A percentile compares a stretch with the other conserved stretches of the same genome.
Evolutionary conservation across 2,113 vertebrate genomes (phyloP).

Genomic region (Sigmodon hispidus): DNA sequence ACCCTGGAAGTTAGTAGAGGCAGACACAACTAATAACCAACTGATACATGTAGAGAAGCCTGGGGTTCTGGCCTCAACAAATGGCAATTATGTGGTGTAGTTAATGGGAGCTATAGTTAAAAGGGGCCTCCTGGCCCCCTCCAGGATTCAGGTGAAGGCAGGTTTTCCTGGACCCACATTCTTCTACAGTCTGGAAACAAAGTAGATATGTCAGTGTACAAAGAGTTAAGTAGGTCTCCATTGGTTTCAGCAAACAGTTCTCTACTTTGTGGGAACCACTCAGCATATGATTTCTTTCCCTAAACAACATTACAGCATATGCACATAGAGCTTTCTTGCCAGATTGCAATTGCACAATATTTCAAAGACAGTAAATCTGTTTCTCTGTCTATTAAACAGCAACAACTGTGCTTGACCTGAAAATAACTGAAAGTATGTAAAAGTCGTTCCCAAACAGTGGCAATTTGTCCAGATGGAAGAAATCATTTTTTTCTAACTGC

Average conservation of each 20-base stretch:
- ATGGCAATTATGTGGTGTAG: background rate
- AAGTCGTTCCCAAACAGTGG: conserved; percentile 36
- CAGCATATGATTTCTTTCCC: conserved; percentile 49
- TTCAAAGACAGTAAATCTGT: conserved; percentile 52
- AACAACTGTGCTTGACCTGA: conserved; percentile 59
- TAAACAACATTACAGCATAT: conserved; percentile 56
- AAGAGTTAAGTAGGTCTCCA: conserved; percentile 8
- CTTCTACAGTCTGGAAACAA: background rate
- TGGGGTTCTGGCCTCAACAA: background rate
- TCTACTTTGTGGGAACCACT: conserved; percentile 24
- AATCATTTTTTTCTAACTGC: conserved; percentile 49
- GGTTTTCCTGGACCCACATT: background rate
- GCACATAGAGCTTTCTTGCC: conserved; percentile 49
- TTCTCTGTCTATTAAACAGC: conserved; percentile 49
- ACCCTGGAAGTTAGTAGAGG: background rate
- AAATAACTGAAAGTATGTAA: conserved; percentile 57
- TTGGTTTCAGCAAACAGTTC: conserved; percentile 38
- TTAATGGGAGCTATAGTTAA: background rate
- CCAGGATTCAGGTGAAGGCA: background rate
- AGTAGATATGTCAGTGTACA: background rate
- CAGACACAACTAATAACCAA: background rate
- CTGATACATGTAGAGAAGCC: background rate
- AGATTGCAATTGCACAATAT: conserved; percentile 48
- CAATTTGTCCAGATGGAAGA: conserved; percentile 23
- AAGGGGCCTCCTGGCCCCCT: background rate